Conservation (phyloP, 2,888 invertebrate species). For the Eilema caniola region DNA sequence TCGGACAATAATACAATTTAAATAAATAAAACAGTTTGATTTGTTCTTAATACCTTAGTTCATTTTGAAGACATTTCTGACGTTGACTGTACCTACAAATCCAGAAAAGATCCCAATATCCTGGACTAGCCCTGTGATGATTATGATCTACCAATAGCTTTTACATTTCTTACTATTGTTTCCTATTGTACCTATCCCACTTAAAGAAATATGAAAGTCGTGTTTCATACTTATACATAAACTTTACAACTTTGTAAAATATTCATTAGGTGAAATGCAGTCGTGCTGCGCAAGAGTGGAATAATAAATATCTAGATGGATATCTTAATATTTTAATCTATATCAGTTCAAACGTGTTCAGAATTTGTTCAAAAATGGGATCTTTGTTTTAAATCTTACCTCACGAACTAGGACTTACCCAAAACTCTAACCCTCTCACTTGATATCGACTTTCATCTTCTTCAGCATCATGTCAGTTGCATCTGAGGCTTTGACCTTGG, state of each 20-base stretch:
- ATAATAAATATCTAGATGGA: conserved; percentile 74
- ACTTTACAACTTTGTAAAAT: conserved; percentile 70
- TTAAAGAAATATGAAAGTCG: conserved; percentile 47
- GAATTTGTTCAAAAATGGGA: conserved; percentile 56
- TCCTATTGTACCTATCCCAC: conserved; percentile 8
- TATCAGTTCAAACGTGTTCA: conserved; percentile 70
- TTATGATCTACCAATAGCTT: conserved; percentile 8
- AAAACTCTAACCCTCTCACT: conserved; percentile 10
- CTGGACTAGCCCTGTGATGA: too few relatives aligned
- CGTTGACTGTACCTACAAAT: too few relatives aligned
- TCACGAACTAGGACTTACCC: conserved; percentile 30
- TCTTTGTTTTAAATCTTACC: conserved; percentile 25
- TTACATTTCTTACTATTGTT: conserved; percentile 20
- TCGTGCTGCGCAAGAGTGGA: conserved; percentile 71
- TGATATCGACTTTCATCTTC: not conserved
- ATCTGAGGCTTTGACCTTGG: too few relatives aligned
- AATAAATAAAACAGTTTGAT: too few relatives aligned
- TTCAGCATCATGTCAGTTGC: too few relatives aligned
- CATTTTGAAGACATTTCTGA: too few relatives aligned
- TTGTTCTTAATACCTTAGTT: too few relatives aligned
- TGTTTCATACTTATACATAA: conserved; percentile 60
- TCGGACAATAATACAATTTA: too few relatives aligned
- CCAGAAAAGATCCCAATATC: too few relatives aligned
- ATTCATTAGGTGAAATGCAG: conserved; percentile 78
- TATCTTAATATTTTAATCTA: conserved; percentile 73